Percentiles rank a stretch among this genome's conserved stretches.
phyloP scores from a whole-genome alignment of 2,888 invertebrate genomes.

The Andricus curvator region DNA sequence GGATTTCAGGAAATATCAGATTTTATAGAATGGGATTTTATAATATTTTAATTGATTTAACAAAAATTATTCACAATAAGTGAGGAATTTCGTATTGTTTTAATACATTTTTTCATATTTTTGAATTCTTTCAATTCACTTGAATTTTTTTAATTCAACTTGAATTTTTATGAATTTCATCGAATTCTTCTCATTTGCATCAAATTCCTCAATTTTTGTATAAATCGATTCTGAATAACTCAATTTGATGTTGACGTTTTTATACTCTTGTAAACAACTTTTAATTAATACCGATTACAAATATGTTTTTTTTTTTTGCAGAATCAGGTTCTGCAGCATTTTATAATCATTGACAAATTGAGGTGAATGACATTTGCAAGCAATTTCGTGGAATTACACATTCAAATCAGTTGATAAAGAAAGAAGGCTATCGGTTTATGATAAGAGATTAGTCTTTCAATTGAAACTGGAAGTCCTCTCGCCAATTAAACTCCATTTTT shows the following conservation, averaged over 20 bases:
- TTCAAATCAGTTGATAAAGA: background rate
- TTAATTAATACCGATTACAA: background rate
- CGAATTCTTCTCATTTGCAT: no score
- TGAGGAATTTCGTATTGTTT: no score
- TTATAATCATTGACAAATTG: background rate
- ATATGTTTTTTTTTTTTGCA: background rate
- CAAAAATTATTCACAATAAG: no score
- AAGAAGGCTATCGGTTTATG: conserved; percentile 2
- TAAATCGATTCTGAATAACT: no score
- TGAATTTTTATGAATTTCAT: no score
- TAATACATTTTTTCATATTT: no score
- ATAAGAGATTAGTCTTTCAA: background rate
- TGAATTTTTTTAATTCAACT: no score
- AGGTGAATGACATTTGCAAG: background rate
- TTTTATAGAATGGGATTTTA: background rate
- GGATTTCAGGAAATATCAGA: background rate
- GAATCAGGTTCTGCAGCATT: background rate
- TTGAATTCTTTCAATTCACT: no score
- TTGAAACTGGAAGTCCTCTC: background rate
- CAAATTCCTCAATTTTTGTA: background rate
- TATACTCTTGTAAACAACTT: background rate
- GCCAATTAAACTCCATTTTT: background rate
- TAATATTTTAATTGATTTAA: no score
- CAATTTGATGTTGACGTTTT: background rate
- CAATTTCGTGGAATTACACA: background rate